Evolutionary conservation across 2,113 vertebrate genomes (phyloP).

Genomic region (Colistium nudipinnis): DNA sequence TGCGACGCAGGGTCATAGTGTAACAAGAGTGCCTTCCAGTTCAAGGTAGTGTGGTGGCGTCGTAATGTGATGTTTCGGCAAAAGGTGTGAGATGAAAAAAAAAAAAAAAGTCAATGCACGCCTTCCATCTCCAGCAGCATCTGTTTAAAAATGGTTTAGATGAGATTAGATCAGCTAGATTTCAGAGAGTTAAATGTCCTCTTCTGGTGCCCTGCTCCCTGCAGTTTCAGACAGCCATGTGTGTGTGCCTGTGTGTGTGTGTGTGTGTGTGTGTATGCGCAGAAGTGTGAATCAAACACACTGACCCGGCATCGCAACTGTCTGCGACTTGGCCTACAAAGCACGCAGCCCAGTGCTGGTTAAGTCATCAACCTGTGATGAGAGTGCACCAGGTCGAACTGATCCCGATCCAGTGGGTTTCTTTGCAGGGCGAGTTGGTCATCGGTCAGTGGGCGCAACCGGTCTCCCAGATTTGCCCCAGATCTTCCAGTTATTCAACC

Average conservation of each 20-base stretch:
- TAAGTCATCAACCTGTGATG: slow-evolving; percentile 14
- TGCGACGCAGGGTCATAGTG: slow-evolving; percentile 49
- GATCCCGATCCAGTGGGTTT: slow-evolving; percentile 29
- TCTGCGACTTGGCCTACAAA: slow-evolving; percentile 39
- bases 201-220: slow-evolving; percentile 19
- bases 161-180: background rate
- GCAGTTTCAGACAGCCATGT: slow-evolving; percentile 13
- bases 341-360: background rate
- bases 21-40: slow-evolving; percentile 1
- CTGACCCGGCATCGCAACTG: slow-evolving; percentile 63
- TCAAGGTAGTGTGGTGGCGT: slow-evolving; percentile 10
- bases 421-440: background rate
- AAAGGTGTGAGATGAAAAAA: slow-evolving; percentile 4
- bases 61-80: background rate
- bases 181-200: slow-evolving; percentile 9
- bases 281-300: slow-evolving; percentile 38
- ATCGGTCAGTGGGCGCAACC: background rate
- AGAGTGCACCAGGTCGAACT: slow-evolving; percentile 21
- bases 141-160: slow-evolving; percentile 12
- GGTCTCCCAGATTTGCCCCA: background rate
- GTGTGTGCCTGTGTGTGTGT: slow-evolving; percentile 31
- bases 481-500: background rate
- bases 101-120: slow-evolving; percentile 10
- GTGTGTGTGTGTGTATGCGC: slow-evolving; percentile 19
- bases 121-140: slow-evolving; percentile 17